These are phyloP conservation scores for Pogonus chalceus DNA, from an alignment of 1,140 invertebrate genomes.

Conservation along the genomic window DNA sequence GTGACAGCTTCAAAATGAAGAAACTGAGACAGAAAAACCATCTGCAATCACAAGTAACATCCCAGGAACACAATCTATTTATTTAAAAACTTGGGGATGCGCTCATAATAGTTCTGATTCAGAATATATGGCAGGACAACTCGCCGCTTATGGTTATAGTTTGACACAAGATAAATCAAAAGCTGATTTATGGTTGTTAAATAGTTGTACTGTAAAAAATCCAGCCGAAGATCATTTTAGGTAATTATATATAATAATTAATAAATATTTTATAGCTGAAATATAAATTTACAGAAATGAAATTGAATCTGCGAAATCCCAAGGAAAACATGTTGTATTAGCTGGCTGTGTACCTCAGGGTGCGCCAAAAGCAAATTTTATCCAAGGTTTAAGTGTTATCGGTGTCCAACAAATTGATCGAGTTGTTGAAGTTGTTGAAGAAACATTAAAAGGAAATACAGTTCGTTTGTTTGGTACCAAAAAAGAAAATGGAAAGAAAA, in stretches of 20 bases:
- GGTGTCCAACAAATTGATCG: constrained; percentile 97
- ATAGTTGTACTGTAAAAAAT: constrained; percentile 96
- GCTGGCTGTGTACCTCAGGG: constrained; percentile 96
- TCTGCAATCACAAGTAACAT: constrained; percentile 50
- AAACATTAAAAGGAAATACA: constrained; percentile 87
- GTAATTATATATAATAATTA: constrained; percentile 28
- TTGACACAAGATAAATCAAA: constrained; percentile 70
- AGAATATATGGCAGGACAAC: constrained; percentile 94
- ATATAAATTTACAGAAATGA: constrained; percentile 57
- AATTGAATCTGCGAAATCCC: constrained; percentile 64
- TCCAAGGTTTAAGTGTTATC: constrained; percentile 80
- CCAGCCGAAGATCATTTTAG: constrained; percentile 94
- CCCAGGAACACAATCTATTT: constrained; percentile 85
- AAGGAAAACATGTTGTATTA: constrained; percentile 79
- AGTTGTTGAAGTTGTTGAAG: constrained; percentile 97
- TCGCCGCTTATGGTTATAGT: constrained; percentile 78
- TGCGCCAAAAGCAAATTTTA: constrained; percentile 59
- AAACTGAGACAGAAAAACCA: constrained; percentile 25
- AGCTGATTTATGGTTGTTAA: constrained; percentile 91
- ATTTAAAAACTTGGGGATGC: constrained; percentile 96
- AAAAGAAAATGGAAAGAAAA: constrained; percentile 66
- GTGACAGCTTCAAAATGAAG: neutral
- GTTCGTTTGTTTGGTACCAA: constrained; percentile 77
- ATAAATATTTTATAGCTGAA: neutral
- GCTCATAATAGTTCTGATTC: constrained; percentile 93